These are phyloP conservation scores for Steinernema khuongi DNA, from an alignment of 1,140 invertebrate genomes.

Conservation along the genomic window DNA sequence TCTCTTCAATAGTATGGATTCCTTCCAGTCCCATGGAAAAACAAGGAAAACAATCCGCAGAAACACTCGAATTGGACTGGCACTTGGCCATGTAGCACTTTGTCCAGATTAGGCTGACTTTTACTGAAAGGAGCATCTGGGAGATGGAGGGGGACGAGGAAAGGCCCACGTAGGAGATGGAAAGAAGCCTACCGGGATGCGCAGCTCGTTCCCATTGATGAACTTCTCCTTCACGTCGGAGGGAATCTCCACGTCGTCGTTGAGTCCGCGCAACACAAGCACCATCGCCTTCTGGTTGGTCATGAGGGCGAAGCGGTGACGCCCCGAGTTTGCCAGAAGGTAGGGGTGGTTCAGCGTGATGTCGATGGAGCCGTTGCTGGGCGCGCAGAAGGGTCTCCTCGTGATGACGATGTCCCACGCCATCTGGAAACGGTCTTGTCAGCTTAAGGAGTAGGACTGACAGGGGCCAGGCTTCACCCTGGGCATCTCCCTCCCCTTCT, in stretches of 20 bases:
- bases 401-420: neutral
- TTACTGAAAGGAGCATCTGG: too few species aligned
- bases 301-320: neutral
- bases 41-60: too few species aligned
- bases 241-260: slow-evolving; percentile 1
- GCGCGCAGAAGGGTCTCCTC: neutral
- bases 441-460: too few species aligned
- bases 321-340: neutral
- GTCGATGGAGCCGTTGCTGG: neutral
- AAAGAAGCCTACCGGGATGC: neutral
- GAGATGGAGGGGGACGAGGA: too few species aligned
- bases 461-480: neutral
- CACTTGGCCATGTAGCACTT: too few species aligned
- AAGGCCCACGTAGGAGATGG: too few species aligned
- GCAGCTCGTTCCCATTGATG: neutral
- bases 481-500: neutral
- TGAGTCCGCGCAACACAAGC: neutral
- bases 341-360: neutral
- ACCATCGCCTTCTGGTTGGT: neutral
- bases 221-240: neutral
- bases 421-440: too few species aligned
- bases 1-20: too few species aligned
- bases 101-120: too few species aligned
- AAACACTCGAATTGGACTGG: too few species aligned
- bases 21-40: too few species aligned